Conservation (phyloP, 2,888 invertebrate genomes). For the Eurytoma adleriae region DNA sequence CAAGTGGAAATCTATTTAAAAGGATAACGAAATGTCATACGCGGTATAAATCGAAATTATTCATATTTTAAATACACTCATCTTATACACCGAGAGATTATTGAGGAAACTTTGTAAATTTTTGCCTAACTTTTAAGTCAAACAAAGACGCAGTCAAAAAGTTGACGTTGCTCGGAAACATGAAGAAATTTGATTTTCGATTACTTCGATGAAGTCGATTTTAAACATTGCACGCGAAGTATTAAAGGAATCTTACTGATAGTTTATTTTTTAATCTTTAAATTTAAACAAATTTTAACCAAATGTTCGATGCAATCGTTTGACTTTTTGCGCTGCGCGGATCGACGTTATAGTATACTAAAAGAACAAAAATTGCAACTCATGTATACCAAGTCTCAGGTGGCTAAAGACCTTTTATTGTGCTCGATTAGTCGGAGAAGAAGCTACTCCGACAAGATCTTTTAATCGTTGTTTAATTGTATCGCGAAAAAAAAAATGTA, state of each 20-base stretch:
- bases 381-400: conserved; percentile 75
- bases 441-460: conserved; percentile 5
- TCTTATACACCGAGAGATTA: conserved; percentile 64
- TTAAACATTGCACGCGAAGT: not conserved
- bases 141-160: conserved; percentile 9
- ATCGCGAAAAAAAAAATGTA: conserved; percentile 10
- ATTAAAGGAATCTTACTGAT: conserved; percentile 9
- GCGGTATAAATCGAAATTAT: conserved; percentile 64
- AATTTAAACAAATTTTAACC: not conserved
- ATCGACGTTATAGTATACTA: conserved; percentile 72
- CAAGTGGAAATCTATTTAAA: conserved; percentile 24
- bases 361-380: conserved; percentile 57
- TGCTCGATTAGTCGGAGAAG: conserved; percentile 66
- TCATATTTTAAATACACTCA: conserved; percentile 72
- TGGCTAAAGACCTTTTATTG: conserved; percentile 65
- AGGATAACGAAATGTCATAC: conserved; percentile 29
- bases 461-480: conserved; percentile 37
- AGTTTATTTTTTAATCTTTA: conserved; percentile 19
- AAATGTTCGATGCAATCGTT: conserved; percentile 19
- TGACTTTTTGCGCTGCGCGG: conserved; percentile 45
- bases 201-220: not conserved
- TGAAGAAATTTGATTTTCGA: not conserved
- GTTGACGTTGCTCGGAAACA: not conserved
- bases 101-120: conserved; percentile 54
- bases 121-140: conserved; percentile 51